Base-by-base conservation (phyloP, 2,113 vertebrate species). In the Benitochromis conjunctus region DNA sequence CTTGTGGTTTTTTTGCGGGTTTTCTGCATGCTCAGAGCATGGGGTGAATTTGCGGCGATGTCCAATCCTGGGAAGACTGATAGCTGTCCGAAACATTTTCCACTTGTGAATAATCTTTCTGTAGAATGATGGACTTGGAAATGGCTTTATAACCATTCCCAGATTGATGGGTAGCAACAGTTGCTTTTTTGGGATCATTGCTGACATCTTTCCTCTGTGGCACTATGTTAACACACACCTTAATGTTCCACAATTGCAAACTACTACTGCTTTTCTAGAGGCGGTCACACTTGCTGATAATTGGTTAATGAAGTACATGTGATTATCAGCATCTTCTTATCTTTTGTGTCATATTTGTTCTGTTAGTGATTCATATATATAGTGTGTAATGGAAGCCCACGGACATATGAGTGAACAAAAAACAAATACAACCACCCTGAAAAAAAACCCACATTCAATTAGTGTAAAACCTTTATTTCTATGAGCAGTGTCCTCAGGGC, bases 41-140 rank as follows among this genome's bases (percentile, higher is more conserved):
- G 38, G 21, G 0, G 0, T 48, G 2, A 7, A 3, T 71, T 0
- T 71, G 14, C 66, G 1, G 38, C 5, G 1, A 26, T 8, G 0
- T 16, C 3, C 38, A 26, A n/a, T 71, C 21, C 41, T 18, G 0
- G 41, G 66, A 29, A 29, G 14, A 48, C 7, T 29, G 66, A 26
- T 6, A 48, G 21, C 41, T 29, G 41, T 48, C 21, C 21, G 26
- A 71, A 74, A 0, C 0, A 46, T 48, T 74, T 74, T 3, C 21
- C 5, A 29, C 8, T 29, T 74, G 41, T 48, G 5, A 71, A 48
- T 26, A 48, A 71, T 18, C 41, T 71, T 21, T 29, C 5, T 71
- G 41, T 48, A 26, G 41, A 26, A 71, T 18, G 13, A 69, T 18
- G 38, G 21, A 71, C 41, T 26, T 71, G 5, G 0, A 46, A 46